Evolutionary conservation across 2,113 vertebrate genomes (phyloP).

Genomic region (Symphodus melops): DNA sequence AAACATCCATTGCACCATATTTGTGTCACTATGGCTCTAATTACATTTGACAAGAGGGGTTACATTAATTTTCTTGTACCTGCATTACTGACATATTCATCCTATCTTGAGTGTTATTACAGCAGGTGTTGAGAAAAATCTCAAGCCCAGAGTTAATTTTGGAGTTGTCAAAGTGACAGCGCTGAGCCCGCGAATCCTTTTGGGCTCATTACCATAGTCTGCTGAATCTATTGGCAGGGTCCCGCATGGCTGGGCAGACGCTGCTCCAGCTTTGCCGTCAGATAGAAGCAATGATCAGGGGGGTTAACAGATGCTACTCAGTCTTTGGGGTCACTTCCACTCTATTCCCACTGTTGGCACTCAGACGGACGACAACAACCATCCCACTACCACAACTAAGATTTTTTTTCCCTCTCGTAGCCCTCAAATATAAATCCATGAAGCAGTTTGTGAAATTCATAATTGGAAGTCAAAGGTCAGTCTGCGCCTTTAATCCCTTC

Average conservation of each 20-base stretch:
- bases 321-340: slow-evolving; percentile 68
- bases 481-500: slow-evolving; percentile 1
- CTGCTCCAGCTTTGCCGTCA: slow-evolving; percentile 53
- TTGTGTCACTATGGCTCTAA: slow-evolving; percentile 53
- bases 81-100: slow-evolving; percentile 51
- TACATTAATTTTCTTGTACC: slow-evolving; percentile 69
- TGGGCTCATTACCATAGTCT: slow-evolving; percentile 76
- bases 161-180: slow-evolving; percentile 76
- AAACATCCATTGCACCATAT: slow-evolving; percentile 53
- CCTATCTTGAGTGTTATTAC: slow-evolving; percentile 70
- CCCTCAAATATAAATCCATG: slow-evolving; percentile 31
- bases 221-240: slow-evolving; percentile 72
- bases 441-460: slow-evolving; percentile 54
- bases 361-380: slow-evolving; percentile 27
- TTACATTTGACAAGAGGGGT: slow-evolving; percentile 73
- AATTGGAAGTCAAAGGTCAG: slow-evolving; percentile 57
- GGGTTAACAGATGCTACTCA: slow-evolving; percentile 74
- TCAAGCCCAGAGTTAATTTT: slow-evolving; percentile 71
- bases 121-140: slow-evolving; percentile 71
- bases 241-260: slow-evolving; percentile 69
- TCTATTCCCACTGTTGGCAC: slow-evolving; percentile 61
- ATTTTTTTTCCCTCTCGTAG: slow-evolving; percentile 16
- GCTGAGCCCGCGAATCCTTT: slow-evolving; percentile 69
- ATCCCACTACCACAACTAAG: background rate
- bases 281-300: slow-evolving; percentile 73